Conservation (phyloP, 37 sponge, comb jelly and placozoan genomes). For the Diacarnus erythraeanus region DNA sequence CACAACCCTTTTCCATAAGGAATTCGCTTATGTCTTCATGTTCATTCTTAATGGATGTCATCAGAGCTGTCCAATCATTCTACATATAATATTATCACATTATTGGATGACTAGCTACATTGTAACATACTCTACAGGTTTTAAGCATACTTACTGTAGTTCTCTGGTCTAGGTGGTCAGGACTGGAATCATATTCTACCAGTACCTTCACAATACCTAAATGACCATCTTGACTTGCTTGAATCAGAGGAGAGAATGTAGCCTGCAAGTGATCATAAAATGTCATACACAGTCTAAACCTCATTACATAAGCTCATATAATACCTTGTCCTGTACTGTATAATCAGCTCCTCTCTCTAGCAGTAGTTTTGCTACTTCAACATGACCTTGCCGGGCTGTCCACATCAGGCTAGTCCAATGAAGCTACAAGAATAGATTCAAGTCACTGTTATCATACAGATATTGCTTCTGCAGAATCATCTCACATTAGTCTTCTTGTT, state of each 20-base stretch:
- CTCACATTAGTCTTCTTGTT: not conserved
- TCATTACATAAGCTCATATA: not conserved
- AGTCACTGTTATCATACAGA: too few relatives aligned
- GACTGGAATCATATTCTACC: not conserved
- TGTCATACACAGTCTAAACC: not conserved
- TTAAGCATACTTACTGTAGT: not conserved
- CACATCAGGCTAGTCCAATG: conserved; percentile 1
- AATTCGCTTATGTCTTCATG: not conserved
- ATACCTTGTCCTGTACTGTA: not conserved
- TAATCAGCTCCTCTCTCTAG: not conserved
- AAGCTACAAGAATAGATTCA: not conserved
- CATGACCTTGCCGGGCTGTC: not conserved
- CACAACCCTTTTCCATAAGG: not conserved
- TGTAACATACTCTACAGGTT: too few relatives aligned
- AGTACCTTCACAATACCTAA: not conserved
- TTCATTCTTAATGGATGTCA: not conserved
- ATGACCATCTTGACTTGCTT: conserved; percentile 6
- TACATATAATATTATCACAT: too few relatives aligned
- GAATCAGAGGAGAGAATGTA: conserved; percentile 5
- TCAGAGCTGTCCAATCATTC: conserved; percentile 3
- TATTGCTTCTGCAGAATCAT: not conserved
- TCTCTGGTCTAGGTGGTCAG: not conserved
- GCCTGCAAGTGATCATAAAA: not conserved
- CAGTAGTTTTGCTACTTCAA: not conserved
- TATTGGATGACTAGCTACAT: too few relatives aligned